Percentiles rank a stretch among this genome's conserved stretches.
These are phyloP conservation scores for Leucoptera coffeella DNA, from an alignment of 2,888 invertebrate species.

Conservation along the genomic window DNA sequence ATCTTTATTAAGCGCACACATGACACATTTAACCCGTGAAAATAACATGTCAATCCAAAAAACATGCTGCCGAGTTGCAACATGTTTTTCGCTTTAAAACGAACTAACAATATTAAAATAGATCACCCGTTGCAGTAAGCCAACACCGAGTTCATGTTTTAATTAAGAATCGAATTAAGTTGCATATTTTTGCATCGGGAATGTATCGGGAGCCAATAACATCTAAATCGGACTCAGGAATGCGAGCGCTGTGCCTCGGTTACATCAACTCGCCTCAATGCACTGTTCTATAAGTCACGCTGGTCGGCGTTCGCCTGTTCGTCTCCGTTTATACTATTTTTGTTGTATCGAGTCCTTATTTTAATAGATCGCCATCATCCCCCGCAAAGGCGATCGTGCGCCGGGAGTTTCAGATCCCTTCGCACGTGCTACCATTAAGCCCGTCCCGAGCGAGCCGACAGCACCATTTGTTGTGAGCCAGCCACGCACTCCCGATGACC, in stretches of 20 bases:
- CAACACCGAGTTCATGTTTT: conserved; percentile 11
- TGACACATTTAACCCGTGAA: no score
- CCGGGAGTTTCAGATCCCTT: conserved; percentile 35
- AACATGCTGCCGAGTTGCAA: no score
- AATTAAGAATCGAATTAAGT: conserved; percentile 8
- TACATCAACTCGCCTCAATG: conserved; percentile 36
- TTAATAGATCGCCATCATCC: conserved; percentile 49
- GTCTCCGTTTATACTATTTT: no score
- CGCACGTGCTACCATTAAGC: conserved; percentile 47
- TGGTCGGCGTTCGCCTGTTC: conserved; percentile 23
- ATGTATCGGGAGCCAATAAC: conserved; percentile 25
- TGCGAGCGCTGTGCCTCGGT: conserved; percentile 50
- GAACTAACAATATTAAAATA: conserved; percentile 23
- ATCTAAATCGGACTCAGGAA: conserved; percentile 39
- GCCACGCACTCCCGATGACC: conserved; percentile 42
- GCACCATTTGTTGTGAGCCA: no score
- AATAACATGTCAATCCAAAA: no score
- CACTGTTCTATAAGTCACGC: conserved; percentile 15
- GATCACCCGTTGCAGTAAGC: conserved; percentile 12
- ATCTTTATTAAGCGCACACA: no score
- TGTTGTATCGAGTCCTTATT: conserved; percentile 51
- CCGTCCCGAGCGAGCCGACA: no score
- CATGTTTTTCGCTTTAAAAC: conserved; percentile 44
- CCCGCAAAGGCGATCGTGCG: conserved; percentile 37
- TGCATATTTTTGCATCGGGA: conserved; percentile 10